Base-by-base conservation (phyloP, 2,797 vertebrate species). In the Petrocephalus schoutedeni region DNA sequence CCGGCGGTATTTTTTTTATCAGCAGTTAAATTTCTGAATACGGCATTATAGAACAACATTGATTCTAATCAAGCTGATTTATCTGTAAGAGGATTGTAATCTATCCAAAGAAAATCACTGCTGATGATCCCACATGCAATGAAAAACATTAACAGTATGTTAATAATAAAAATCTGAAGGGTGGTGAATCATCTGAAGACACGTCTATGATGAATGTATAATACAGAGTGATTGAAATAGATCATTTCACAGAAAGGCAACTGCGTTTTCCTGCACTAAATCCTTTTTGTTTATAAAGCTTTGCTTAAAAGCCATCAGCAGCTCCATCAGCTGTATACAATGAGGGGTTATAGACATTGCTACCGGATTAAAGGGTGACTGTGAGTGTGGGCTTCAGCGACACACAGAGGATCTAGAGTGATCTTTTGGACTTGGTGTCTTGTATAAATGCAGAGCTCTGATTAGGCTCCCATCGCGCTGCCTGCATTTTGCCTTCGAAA, bases 401-500 rank as follows among this genome's bases (percentile, higher is more conserved):
- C 41, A 80, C 74, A 80, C 74, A 8, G 5, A 36, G 74, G 74
- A 80, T 80, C 36, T 80, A n/a, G 74, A 49, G 74, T 49, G 36
- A 80, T 80, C 41, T 36, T 36, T 32, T 16, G 64, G 0, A 71
- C 64, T 80, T 49, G 71, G 71, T n/a, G 41, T 49, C 74, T 19
- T 80, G 36, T 19, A 19, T n/a, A 80, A 45, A 80, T 16, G 9
- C 19, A 21, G 41, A 49, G 74, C 41, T 80, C 74, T 12, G 6
- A 49, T 49, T 49, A 80, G 41, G 16, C 74, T 49, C n/a, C 36
- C 36, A 19, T 49, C 41, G n/a, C 7, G 16, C 74, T 10, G 41
- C n/a, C n/a, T 86, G 32, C 7, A 32, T 57, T 77, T 87, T 94
- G 93, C 91, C 90, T 93, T 94, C 93, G 95, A 95, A 95, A 95